phyloP scores from a whole-genome alignment of 2,113 vertebrate genomes.

The Erpornis zantholeuca region DNA sequence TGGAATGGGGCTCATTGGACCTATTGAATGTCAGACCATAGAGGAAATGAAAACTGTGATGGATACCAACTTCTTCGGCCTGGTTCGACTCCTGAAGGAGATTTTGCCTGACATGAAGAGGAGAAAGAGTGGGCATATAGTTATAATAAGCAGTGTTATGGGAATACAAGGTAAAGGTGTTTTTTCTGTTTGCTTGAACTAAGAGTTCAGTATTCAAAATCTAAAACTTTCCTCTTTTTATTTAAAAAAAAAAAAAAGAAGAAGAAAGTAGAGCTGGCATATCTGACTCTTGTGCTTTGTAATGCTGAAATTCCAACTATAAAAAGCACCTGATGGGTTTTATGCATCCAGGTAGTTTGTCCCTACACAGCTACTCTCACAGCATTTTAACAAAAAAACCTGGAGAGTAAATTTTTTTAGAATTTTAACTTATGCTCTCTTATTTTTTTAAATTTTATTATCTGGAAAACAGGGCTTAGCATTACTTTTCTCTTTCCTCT shows the following conservation, averaged over 20 bases:
- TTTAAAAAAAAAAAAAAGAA: not conserved
- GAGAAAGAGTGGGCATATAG: constrained; percentile 82
- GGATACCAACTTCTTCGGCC: constrained; percentile 89
- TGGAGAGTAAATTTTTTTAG: not conserved
- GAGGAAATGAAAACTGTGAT: constrained; percentile 86
- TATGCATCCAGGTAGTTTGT: not conserved
- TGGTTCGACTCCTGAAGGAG: constrained; percentile 83
- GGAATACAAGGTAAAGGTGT: constrained; percentile 79
- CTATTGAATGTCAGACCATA: constrained; percentile 84
- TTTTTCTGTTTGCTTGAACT: not conserved
- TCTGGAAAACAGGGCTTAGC: not conserved
- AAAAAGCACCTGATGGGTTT: not conserved
- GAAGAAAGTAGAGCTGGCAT: not conserved
- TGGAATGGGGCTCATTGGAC: constrained; percentile 84
- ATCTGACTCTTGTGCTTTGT: not conserved
- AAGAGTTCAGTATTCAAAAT: not conserved
- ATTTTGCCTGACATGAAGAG: constrained; percentile 86
- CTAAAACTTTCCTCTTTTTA: not conserved
- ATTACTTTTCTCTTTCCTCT: not conserved
- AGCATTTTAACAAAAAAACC: not conserved
- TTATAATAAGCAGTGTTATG: constrained; percentile 89
- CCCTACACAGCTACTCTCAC: not conserved
- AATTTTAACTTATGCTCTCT: not conserved
- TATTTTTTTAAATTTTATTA: accelerated
- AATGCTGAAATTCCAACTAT: not conserved